Evolutionary conservation across 2,113 vertebrate species (phyloP), one percentile per base, ranked within the genome.

Genomic region (Anguilla rostrata): DNA sequence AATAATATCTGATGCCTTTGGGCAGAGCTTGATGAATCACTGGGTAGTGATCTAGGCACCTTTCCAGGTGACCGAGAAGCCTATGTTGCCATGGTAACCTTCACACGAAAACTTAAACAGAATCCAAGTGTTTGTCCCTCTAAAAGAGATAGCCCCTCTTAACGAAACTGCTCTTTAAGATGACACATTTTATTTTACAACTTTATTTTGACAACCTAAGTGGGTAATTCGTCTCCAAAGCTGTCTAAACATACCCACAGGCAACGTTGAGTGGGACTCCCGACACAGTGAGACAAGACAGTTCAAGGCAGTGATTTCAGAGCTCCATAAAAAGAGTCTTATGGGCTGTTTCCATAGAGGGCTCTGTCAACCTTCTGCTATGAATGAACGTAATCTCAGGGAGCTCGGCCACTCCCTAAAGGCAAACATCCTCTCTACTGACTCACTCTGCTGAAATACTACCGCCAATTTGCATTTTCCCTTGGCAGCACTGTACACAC

Each of bases 351-450:
- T n/a, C 63, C 6, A 8, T n/a, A 20, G 0, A 60, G 63, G 71
- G 71, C 71, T 14, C 2, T 12, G 11, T 9, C 11, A 53, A 14
- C n/a, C 71, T 34, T n/a, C 5, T n/a, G 71, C 26, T 84, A 7
- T 18, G 56, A 86, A 57, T 40, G 39, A 39, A 57, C 22, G n/a
- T 29, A 78, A 56, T n/a, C 34, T 6, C 66, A 83, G 81, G 86
- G 29, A 40, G 16, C 18, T 11, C 18, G 39, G 86, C 81, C 82
- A 60, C 86, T 78, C 86, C 86, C 82, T 83, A 20, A 83, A n/a
- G 12, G 12, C 82, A 83, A 83, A 87, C 71, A 60, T 8, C 43
- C 20, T 66, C 39, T 83, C 14, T 9, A 16, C 66, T 83, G 82
- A 78, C 82, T 87, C 29, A 71, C 66, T 26, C 41, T 71, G 40